A percentile compares a stretch with the other conserved stretches of the same genome.
These are phyloP conservation scores for Thalassarche chlororhynchos DNA, from an alignment of 2,113 vertebrate species.

Conservation along the genomic window DNA sequence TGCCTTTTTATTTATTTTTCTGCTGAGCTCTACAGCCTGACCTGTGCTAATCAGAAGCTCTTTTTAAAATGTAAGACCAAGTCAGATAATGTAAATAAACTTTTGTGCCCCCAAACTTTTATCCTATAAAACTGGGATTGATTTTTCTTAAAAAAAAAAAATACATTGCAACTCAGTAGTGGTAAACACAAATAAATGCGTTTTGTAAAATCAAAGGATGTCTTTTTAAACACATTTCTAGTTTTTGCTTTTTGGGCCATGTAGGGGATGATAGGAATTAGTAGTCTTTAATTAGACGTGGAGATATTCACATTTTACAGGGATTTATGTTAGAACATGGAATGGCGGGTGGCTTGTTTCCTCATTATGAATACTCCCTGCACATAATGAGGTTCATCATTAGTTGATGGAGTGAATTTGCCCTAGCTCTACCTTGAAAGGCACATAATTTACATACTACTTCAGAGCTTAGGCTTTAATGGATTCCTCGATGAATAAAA, in stretches of 20 bases:
- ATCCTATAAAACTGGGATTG: background rate
- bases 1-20: background rate
- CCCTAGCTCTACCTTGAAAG: slow-evolving; percentile 97
- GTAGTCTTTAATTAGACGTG: slow-evolving; percentile 98
- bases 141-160: background rate
- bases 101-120: slow-evolving; percentile 54
- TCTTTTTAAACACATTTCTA: slow-evolving; percentile 30
- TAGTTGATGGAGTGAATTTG: slow-evolving; percentile 99
- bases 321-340: slow-evolving; percentile 95
- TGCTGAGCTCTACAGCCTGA: background rate
- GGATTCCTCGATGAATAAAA: slow-evolving; percentile 98
- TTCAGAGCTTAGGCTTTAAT: slow-evolving; percentile 94
- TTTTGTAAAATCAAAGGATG: background rate
- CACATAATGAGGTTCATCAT: slow-evolving; percentile 99
- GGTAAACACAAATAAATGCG: slow-evolving; percentile 56
- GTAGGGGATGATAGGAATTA: slow-evolving; percentile 91
- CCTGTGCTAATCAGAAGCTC: slow-evolving; percentile 34
- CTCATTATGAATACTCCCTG: slow-evolving; percentile 97
- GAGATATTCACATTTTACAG: slow-evolving; percentile 98
- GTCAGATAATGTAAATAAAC: slow-evolving; percentile 47
- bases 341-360: slow-evolving; percentile 89
- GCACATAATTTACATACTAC: slow-evolving; percentile 96
- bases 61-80: background rate
- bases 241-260: slow-evolving; percentile 73
- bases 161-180: background rate